These are phyloP conservation scores for Diachrysia chrysitis DNA, from an alignment of 2,888 invertebrate genomes.

Conservation along the genomic window DNA sequence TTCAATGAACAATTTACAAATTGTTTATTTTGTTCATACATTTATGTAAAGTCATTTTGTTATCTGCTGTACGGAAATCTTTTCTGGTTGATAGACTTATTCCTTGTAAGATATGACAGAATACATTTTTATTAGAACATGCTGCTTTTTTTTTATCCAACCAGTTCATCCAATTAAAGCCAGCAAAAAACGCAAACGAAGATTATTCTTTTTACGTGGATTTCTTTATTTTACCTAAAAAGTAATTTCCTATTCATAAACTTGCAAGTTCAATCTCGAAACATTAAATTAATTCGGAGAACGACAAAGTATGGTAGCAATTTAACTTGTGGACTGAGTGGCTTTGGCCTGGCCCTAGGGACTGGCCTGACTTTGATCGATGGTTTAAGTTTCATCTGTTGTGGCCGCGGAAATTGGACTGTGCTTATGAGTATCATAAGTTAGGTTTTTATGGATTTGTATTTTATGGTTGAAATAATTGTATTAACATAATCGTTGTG, in stretches of 20 bases:
- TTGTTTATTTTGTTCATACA: too few relatives aligned
- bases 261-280: conserved; percentile 29
- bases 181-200: too few relatives aligned
- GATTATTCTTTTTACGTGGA: too few relatives aligned
- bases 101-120: too few relatives aligned
- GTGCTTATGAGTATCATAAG: conserved; percentile 23
- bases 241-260: conserved; percentile 22
- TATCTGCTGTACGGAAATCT: too few relatives aligned
- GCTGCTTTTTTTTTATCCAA: too few relatives aligned
- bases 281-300: conserved; percentile 53
- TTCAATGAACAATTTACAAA: too few relatives aligned
- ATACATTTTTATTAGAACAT: too few relatives aligned
- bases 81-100: too few relatives aligned
- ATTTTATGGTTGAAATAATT: not conserved
- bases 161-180: too few relatives aligned
- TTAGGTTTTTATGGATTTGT: conserved; percentile 6
- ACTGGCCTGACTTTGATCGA: conserved; percentile 57
- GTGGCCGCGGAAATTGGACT: conserved; percentile 40
- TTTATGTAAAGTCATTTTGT: too few relatives aligned
- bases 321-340: conserved; percentile 54
- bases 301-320: conserved; percentile 50
- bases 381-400: conserved; percentile 50
- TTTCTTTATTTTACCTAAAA: not conserved
- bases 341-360: conserved; percentile 41
- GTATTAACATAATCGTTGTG: not conserved